Conservation (phyloP, 2,113 vertebrate genomes). For the Ahaetulla prasina region DNA sequence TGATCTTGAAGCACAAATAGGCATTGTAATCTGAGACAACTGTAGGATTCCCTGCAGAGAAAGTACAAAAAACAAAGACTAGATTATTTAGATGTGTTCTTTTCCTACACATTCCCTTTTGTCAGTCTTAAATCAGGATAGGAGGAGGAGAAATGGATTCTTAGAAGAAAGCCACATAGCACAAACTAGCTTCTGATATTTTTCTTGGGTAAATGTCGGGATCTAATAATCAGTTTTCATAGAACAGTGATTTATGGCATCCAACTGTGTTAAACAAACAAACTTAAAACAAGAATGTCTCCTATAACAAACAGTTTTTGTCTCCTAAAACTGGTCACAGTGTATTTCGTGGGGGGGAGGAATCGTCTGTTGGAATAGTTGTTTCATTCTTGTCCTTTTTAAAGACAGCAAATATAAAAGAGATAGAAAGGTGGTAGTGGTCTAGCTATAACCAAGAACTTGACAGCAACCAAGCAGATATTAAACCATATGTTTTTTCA, state of each 20-base stretch:
- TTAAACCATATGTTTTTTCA: neutral
- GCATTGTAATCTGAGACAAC: neutral
- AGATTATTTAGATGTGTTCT: neutral
- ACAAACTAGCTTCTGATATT: neutral
- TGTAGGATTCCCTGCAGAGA: neutral
- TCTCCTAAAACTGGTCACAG: neutral
- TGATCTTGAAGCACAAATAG: fast-evolving
- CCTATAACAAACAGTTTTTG: neutral
- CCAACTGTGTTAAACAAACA: neutral
- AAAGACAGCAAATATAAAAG: neutral
- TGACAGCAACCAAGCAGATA: neutral
- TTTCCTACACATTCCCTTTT: neutral
- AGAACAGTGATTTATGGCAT: neutral
- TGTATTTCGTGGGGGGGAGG: neutral
- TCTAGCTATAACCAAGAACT: too few relatives aligned
- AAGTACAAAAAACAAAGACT: neutral
- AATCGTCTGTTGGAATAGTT: neutral
- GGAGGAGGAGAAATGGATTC: neutral
- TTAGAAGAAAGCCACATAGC: neutral
- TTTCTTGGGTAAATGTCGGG: neutral
- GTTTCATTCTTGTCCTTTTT: neutral
- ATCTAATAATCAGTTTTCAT: neutral
- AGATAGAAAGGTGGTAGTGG: neutral
- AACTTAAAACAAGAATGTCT: neutral
- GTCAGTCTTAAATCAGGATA: neutral